Percentiles rank a stretch among this genome's conserved stretches.
These are phyloP conservation scores for Amiota mariae DNA, from an alignment of 2,888 invertebrate species.

Conservation along the genomic window DNA sequence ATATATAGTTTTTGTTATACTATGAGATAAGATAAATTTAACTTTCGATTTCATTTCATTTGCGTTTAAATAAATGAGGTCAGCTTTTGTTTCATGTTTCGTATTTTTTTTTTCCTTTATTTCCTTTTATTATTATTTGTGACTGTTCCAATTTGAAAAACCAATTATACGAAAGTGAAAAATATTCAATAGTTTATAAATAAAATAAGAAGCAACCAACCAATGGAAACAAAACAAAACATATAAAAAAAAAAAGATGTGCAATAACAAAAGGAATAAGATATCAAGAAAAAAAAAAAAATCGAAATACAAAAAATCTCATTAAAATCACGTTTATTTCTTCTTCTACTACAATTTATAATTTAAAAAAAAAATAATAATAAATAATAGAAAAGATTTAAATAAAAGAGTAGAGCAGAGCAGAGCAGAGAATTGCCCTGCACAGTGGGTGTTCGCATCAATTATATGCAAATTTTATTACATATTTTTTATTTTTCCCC, in stretches of 20 bases:
- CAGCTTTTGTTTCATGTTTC: neutral
- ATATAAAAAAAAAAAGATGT: neutral
- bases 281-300: neutral
- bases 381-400: neutral
- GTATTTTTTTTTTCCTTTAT: neutral
- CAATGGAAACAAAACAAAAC: too few relatives aligned
- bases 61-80: slow-evolving; percentile 14
- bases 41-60: slow-evolving; percentile 21
- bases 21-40: slow-evolving; percentile 18
- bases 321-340: slow-evolving; percentile 28
- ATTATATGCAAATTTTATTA: slow-evolving; percentile 54
- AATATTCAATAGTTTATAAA: slow-evolving; percentile 15
- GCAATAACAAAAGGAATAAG: neutral
- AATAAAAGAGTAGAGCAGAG: slow-evolving; percentile 5
- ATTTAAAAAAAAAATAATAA: neutral
- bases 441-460: slow-evolving; percentile 53
- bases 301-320: slow-evolving; percentile 13
- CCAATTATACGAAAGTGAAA: slow-evolving; percentile 25
- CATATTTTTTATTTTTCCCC: slow-evolving; percentile 21
- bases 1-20: neutral
- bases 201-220: neutral
- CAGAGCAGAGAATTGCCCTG: slow-evolving; percentile 14
- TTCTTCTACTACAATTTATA: slow-evolving; percentile 3
- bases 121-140: too few relatives aligned
- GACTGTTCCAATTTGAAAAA: slow-evolving; percentile 9